These are phyloP conservation scores for Mobula hypostoma DNA, from an alignment of 2,113 vertebrate species.

Conservation along the genomic window DNA sequence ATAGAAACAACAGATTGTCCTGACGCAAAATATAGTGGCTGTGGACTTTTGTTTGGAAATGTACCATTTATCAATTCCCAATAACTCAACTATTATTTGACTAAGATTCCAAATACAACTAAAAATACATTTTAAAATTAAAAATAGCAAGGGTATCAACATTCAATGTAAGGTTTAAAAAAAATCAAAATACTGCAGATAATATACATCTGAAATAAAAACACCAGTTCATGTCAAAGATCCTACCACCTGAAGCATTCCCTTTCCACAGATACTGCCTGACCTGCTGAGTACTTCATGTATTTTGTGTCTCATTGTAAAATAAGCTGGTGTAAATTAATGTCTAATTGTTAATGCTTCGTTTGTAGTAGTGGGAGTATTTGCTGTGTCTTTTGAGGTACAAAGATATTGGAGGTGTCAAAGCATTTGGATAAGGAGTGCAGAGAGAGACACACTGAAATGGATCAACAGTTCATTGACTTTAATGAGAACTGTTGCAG, in stretches of 20 bases:
- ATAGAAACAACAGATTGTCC: neutral
- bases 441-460: too few species aligned
- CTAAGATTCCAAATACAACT: neutral
- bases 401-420: neutral
- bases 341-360: neutral
- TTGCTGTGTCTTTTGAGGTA: neutral
- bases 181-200: too few species aligned
- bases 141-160: neutral
- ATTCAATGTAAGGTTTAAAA: neutral
- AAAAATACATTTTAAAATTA: neutral
- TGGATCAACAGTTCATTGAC: too few species aligned
- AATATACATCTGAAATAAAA: too few species aligned
- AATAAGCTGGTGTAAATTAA: neutral
- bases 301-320: too few species aligned
- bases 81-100: neutral
- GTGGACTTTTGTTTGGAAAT: neutral
- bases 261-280: too few species aligned
- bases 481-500: too few species aligned
- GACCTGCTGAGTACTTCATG: too few species aligned
- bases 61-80: neutral
- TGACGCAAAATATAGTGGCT: neutral
- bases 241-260: too few species aligned
- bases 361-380: neutral
- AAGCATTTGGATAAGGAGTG: too few species aligned
- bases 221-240: too few species aligned